Evolutionary conservation across 2,888 invertebrate species (phyloP), one percentile per base, ranked within the genome.

Genomic region (Rhamnusium bicolor): DNA sequence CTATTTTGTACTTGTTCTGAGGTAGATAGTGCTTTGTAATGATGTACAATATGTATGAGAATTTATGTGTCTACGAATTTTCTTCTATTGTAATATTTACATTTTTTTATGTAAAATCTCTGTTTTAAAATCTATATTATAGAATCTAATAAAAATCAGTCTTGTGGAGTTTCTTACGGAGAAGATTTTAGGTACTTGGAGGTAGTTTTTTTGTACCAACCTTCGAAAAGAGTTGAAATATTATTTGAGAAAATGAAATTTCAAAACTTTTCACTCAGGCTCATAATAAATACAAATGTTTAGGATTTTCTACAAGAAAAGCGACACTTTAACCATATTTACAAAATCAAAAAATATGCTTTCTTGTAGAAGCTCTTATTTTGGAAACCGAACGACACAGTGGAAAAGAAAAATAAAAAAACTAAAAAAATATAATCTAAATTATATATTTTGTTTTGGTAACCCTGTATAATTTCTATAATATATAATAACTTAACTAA

Each of bases 71-170:
- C 21, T 54, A 21, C 27, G 27, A 12, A 54, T n/a, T n/a, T n/a
- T 14, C n/a, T 54, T 54, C 60, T 60, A 60, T 60, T 60, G 60
- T 40, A 19, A 51, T 66, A 67, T 67, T 32, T 67, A 67, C 67
- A 67, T 27, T 27, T 27, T 46, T 68, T 29, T 27, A 27, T 60
- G 69, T 69, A 69, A 69, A 69, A 69, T 71, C 51, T 72, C 67
- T 72, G 58, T 46, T 79, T 77, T 77, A 76, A 78, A 78, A 75
- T 76, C 70, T 77, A 75, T 79, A 61, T 49, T 60, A 84, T 85
- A 84, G 84, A 84, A 84, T 85, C 87, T 87, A 87, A 87, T 86
- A 83, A 88, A 88, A 88, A 88, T 88, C 88, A 88, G 88, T 88
- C 88, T 88, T 88, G 85, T 87, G 82, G 71, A 84, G 84, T 86